Evolutionary conservation across 2,113 vertebrate species (phyloP), one percentile per base, ranked within the genome.

Genomic region (Xiphorhynchus elegans): DNA sequence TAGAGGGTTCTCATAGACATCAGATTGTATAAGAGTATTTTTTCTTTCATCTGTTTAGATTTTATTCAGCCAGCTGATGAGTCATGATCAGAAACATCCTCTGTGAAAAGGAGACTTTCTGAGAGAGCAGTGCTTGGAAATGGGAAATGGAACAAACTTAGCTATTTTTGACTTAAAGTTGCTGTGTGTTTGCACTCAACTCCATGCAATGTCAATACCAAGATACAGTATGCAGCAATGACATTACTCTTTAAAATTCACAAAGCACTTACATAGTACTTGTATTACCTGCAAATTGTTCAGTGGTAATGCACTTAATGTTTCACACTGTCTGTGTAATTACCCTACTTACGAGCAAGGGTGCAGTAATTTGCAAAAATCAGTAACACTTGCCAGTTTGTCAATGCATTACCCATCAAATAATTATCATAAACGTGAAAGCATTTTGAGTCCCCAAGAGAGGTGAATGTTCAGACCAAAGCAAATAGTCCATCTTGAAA

Each of bases 1-100:
- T 77, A 62, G n/a, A 3, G 6, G 40, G 25, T 84, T 90, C 63
- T 87, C n/a, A 15, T 3, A 19, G 46, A 39, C 17, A 49, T 62
- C 92, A 80, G 70, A 72, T 69, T 55, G 5, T 17, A 17, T 13
- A 64, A 46, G 72, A 86, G 2, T 11, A 33, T 49, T 12, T 64
- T 62, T 33, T 63, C 46, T 63, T 25, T 56, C 46, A 58, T 52
- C 39, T 68, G 42, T 83, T 80, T 73, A 80, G 64, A 64, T 93
- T 93, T 90, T 73, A 40, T 74, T 93, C 50, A 93, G 63, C 37
- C 85, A 73, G 10, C 17, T 73, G 55, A 69, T 88, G 90, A 93
- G 50, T 95, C 78, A 77, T 4, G 2, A 37, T 44, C 29, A 18
- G 63, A 77, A 85, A 63, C 17, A 64, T 4, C 6, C 33, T 70